These are phyloP conservation scores for Drosophila anceps DNA, from an alignment of 2,888 invertebrate species.

Conservation along the genomic window DNA sequence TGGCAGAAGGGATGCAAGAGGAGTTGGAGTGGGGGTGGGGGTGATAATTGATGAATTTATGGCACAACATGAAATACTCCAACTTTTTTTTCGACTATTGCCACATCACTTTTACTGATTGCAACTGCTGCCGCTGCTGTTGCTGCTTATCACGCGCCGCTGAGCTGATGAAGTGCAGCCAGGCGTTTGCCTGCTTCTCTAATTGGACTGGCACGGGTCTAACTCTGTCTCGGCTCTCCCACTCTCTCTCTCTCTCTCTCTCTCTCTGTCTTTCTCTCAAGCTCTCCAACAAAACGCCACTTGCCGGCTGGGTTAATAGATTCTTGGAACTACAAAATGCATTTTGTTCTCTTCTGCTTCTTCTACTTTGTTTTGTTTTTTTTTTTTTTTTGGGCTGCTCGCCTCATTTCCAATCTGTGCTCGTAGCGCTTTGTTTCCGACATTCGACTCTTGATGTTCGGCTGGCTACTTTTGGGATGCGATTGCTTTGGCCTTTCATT, in stretches of 20 bases:
- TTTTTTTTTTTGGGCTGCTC: conserved; percentile 13
- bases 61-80: conserved; percentile 45
- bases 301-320: conserved; percentile 45
- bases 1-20: not conserved
- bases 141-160: conserved; percentile 41
- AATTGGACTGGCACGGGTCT: conserved; percentile 48
- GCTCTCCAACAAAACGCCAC: conserved; percentile 12
- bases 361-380: not conserved
- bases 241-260: not conserved
- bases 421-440: conserved; percentile 32
- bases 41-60: conserved; percentile 68
- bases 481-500: conserved; percentile 24
- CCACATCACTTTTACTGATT: conserved; percentile 58
- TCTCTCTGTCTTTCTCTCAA: not conserved
- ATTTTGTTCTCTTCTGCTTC: conserved; percentile 19
- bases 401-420: conserved; percentile 52
- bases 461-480: conserved; percentile 10
- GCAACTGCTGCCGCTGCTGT: conserved; percentile 18
- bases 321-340: conserved; percentile 49
- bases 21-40: not conserved
- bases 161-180: conserved; percentile 52
- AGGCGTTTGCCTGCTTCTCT: conserved; percentile 37
- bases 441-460: conserved; percentile 36
- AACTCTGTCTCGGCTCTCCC: not conserved
- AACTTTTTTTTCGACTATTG: conserved; percentile 21